Conservation (phyloP, 2,797 vertebrate genomes). For the Dicrostonyx torquatus region DNA sequence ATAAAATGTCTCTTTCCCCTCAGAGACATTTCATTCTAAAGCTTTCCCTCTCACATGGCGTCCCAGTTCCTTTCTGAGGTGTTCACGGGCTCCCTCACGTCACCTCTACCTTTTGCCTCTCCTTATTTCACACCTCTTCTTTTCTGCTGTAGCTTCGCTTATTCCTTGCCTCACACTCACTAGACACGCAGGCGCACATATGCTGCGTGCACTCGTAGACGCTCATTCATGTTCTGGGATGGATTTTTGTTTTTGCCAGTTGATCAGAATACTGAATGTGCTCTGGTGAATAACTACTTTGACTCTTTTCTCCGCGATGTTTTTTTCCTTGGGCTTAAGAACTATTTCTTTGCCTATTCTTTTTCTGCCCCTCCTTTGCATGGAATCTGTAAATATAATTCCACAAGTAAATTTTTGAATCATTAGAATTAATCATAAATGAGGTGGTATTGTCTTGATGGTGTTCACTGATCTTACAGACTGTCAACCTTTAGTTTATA, state of each 20-base stretch:
- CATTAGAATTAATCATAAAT: background rate
- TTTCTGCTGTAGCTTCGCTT: background rate
- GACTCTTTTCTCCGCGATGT: background rate
- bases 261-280: background rate
- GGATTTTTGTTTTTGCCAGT: background rate
- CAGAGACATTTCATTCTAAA: background rate
- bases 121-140: background rate
- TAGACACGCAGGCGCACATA: background rate
- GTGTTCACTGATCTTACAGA: background rate
- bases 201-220: background rate
- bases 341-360: background rate
- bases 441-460: background rate
- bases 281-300: background rate
- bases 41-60: background rate
- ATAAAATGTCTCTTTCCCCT: background rate
- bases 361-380: background rate
- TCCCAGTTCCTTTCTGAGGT: background rate
- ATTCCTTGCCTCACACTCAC: background rate
- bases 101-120: fast-evolving
- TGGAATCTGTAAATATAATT: background rate
- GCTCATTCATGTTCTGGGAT: fast-evolving
- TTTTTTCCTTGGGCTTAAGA: background rate
- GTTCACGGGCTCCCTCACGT: background rate
- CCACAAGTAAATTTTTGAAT: background rate
- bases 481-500: background rate